Conservation (phyloP, 2,113 vertebrate genomes). For the Plecotus auritus region DNA sequence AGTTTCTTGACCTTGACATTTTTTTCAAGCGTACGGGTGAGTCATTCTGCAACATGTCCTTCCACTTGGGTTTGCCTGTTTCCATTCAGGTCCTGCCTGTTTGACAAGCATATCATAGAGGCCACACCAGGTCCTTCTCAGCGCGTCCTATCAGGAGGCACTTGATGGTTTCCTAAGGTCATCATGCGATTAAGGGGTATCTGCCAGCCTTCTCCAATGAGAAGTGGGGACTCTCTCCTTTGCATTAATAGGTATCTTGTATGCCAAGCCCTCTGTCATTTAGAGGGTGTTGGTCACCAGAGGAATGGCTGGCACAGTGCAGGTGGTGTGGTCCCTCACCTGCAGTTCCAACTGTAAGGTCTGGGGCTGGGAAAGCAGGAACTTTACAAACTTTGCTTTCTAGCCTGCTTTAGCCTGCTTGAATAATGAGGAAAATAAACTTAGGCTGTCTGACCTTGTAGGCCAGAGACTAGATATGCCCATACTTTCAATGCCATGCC, state of each 20-base stretch:
- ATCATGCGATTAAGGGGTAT: not conserved
- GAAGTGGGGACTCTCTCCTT: not conserved
- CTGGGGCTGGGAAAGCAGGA: too few relatives aligned
- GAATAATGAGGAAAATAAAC: too few relatives aligned
- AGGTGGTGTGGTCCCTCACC: not conserved
- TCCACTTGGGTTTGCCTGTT: not conserved
- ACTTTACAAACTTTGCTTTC: too few relatives aligned
- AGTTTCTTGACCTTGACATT: slow-evolving; percentile 13
- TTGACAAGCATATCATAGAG: not conserved
- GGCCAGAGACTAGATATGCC: too few relatives aligned
- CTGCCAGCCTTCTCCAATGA: not conserved
- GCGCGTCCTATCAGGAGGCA: not conserved
- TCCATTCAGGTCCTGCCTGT: not conserved
- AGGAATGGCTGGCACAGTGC: not conserved
- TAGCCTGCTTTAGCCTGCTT: too few relatives aligned
- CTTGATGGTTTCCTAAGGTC: not conserved
- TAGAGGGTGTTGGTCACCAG: not conserved
- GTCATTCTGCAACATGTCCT: not conserved
- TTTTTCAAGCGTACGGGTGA: not conserved
- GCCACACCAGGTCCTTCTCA: not conserved
- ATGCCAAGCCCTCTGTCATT: not conserved
- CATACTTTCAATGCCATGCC: too few relatives aligned
- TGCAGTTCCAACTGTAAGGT: not conserved
- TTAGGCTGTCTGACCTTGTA: too few relatives aligned
- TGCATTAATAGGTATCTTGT: not conserved